These are phyloP conservation scores for Cyanoramphus novaezelandiae DNA, from an alignment of 2,113 vertebrate genomes.

Conservation along the genomic window DNA sequence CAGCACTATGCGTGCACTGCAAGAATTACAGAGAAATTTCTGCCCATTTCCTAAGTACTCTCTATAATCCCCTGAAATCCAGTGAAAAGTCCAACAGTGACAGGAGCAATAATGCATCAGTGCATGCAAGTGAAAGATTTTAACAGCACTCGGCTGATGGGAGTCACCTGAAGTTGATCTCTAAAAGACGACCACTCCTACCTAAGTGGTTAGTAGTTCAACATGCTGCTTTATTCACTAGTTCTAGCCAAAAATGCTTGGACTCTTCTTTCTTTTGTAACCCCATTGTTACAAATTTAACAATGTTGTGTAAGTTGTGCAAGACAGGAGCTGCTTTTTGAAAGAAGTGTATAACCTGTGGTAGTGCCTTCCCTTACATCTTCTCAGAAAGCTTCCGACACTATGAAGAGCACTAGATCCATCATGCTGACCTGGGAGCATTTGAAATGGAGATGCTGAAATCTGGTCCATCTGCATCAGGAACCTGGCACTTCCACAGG, in stretches of 20 bases:
- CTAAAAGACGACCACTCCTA: not conserved
- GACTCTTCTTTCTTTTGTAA: not conserved
- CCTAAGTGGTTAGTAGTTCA: not conserved
- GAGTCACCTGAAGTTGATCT: not conserved
- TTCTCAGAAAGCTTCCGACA: not conserved
- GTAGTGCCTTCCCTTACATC: not conserved
- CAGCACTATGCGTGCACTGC: not conserved
- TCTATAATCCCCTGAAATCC: not conserved
- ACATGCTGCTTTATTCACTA: not conserved
- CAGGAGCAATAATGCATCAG: not conserved
- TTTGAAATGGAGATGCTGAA: not conserved
- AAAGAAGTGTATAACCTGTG: not conserved
- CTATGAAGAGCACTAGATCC: not conserved
- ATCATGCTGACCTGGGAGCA: not conserved
- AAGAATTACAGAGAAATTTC: not conserved
- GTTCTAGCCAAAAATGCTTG: not conserved
- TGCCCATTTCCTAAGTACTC: not conserved
- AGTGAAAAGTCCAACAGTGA: not conserved
- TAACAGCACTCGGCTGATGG: accelerated
- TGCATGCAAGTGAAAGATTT: not conserved
- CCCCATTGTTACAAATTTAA: not conserved
- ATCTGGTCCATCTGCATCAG: not conserved
- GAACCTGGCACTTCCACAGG: not conserved
- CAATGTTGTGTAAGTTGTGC: not conserved
- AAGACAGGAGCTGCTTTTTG: not conserved